A percentile compares a stretch with the other conserved stretches of the same genome.
phyloP scores from a whole-genome alignment of 2,797 vertebrate genomes.

The Hoplostethus mediterraneus region DNA sequence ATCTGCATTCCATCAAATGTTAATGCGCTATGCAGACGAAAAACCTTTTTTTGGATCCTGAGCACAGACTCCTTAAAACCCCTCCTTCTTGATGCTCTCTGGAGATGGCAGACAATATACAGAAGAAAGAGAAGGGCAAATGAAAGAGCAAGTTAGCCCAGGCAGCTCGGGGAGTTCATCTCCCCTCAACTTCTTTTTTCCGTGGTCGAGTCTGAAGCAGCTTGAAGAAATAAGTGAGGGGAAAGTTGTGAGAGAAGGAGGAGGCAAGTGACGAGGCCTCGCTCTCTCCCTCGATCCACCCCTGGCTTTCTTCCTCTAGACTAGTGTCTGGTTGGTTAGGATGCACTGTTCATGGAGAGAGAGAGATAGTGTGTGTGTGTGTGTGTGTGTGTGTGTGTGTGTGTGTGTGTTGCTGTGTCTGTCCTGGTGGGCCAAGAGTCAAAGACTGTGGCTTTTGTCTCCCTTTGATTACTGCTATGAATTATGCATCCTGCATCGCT shows the following conservation, averaged over 20 bases:
- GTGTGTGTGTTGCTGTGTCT: too few species aligned
- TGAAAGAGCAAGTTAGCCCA: slow-evolving; percentile 50
- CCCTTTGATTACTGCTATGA: slow-evolving; percentile 75
- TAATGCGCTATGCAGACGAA: slow-evolving; percentile 26
- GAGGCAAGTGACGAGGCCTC: slow-evolving; percentile 53
- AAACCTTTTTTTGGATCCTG: slow-evolving; percentile 29
- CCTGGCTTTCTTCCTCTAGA: slow-evolving; percentile 45
- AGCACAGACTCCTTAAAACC: slow-evolving; percentile 1
- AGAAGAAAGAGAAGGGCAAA: slow-evolving; percentile 36
- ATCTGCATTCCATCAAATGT: slow-evolving; percentile 60
- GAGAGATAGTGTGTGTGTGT: neutral
- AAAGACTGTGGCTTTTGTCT: slow-evolving; percentile 67
- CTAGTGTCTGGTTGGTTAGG: slow-evolving; percentile 39
- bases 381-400: too few species aligned
- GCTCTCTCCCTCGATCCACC: slow-evolving; percentile 31
- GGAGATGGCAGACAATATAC: slow-evolving; percentile 32
- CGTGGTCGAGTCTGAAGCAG: slow-evolving; percentile 35
- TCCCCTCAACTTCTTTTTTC: slow-evolving; percentile 39
- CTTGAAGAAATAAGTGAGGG: slow-evolving; percentile 37
- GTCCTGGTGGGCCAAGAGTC: slow-evolving; percentile 61
- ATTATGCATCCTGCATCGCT: slow-evolving; percentile 74
- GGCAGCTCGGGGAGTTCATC: slow-evolving; percentile 46
- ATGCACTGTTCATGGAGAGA: slow-evolving; percentile 42
- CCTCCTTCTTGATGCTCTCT: slow-evolving; percentile 27
- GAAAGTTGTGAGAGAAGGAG: slow-evolving; percentile 59